Conservation (phyloP, 2,888 invertebrate species). For the Suillia variegata region DNA sequence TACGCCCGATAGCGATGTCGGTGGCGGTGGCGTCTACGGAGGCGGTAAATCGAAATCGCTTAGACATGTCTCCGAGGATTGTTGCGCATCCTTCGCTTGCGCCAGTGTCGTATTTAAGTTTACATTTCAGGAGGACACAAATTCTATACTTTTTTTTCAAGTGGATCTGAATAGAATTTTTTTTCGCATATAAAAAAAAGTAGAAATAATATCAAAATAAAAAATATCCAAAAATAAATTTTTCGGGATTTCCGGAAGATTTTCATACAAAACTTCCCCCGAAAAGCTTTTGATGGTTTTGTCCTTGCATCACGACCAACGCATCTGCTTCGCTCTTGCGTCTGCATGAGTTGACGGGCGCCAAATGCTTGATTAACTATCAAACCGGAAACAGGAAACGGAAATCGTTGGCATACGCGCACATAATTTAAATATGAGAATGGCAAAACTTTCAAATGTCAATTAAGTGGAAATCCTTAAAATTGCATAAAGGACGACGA, state of each 20-base stretch:
- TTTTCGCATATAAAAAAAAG: too few relatives aligned
- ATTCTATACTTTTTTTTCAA: too few relatives aligned
- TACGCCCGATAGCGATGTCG: constrained; percentile 2
- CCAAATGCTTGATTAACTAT: constrained; percentile 35
- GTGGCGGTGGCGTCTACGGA: neutral
- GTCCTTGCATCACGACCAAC: too few relatives aligned
- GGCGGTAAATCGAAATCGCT: constrained; percentile 14
- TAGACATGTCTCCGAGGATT: constrained; percentile 10
- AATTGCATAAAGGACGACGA: constrained; percentile 13
- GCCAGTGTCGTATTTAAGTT: neutral
- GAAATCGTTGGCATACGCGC: constrained; percentile 27
- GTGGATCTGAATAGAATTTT: too few relatives aligned
- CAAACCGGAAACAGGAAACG: constrained; percentile 33
- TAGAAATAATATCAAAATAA: too few relatives aligned
- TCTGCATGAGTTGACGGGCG: constrained; percentile 29
- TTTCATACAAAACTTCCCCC: too few relatives aligned
- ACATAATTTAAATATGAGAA: constrained; percentile 2
- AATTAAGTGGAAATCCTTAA: constrained; percentile 25
- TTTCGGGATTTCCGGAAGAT: too few relatives aligned
- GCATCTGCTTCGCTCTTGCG: neutral
- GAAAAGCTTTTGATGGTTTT: too few relatives aligned
- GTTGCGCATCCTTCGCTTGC: neutral
- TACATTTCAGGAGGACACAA: too few relatives aligned
- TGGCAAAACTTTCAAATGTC: constrained; percentile 19
- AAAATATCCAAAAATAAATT: too few relatives aligned